Conservation (phyloP, 2,888 invertebrate species). For the Phaedon cochleariae region DNA sequence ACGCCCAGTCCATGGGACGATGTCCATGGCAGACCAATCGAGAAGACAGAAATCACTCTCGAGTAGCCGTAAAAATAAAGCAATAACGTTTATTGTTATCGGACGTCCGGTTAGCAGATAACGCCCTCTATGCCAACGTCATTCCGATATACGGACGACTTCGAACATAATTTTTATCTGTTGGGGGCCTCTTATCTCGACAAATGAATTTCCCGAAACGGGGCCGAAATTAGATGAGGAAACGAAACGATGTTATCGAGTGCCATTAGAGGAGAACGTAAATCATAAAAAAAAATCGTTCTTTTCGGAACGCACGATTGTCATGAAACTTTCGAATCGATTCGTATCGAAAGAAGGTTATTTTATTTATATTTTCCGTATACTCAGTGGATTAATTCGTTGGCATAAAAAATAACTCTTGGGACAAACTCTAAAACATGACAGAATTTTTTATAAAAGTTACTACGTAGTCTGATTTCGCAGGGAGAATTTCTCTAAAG, state of each 20-base stretch:
- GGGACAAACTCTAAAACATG: too few relatives aligned
- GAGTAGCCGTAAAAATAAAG: slow-evolving; percentile 38
- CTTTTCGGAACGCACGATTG: too few relatives aligned
- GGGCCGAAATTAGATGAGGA: slow-evolving; percentile 9
- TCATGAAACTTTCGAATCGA: too few relatives aligned
- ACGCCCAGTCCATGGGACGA: too few relatives aligned
- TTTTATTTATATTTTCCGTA: too few relatives aligned
- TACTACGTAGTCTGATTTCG: too few relatives aligned
- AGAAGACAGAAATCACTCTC: slow-evolving; percentile 35
- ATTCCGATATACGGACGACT: slow-evolving; percentile 25
- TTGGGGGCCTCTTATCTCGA: slow-evolving; percentile 34
- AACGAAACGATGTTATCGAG: slow-evolving; percentile 10
- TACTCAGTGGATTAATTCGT: too few relatives aligned
- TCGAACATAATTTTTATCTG: slow-evolving; percentile 32
- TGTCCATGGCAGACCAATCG: slow-evolving; percentile 14
- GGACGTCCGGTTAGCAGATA: slow-evolving; percentile 39
- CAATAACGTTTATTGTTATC: slow-evolving; percentile 43
- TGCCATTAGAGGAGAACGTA: neutral
- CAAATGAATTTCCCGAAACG: slow-evolving; percentile 21
- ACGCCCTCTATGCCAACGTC: slow-evolving; percentile 21
- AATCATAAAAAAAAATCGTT: neutral
- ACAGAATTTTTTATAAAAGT: too few relatives aligned
- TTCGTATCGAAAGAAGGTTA: too few relatives aligned
- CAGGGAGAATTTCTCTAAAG: too few relatives aligned
- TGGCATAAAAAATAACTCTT: too few relatives aligned